Percentiles rank a stretch among this genome's conserved stretches.
Evolutionary conservation across 2,113 vertebrate genomes (phyloP).

Genomic region (Pseudonaja textilis): DNA sequence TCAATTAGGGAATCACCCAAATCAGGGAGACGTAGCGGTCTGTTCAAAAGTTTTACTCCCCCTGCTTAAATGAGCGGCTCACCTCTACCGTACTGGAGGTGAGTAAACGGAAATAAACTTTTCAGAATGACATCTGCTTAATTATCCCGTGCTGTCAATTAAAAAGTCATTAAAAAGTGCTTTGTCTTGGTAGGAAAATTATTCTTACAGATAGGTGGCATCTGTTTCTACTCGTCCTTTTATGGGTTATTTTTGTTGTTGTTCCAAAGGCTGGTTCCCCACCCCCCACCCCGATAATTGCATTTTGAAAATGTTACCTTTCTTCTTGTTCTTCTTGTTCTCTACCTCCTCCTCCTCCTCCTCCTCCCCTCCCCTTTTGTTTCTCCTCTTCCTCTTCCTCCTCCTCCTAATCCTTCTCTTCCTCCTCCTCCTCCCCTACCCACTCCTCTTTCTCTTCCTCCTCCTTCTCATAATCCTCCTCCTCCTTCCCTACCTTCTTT

Average conservation of each 20-base stretch:
- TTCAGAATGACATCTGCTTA: neutral
- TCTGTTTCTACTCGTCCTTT: neutral
- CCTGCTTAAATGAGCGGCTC: neutral
- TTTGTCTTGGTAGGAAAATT: slow-evolving; percentile 11
- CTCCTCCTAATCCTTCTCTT: too few species aligned
- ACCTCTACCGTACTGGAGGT: neutral
- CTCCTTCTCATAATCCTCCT: too few species aligned
- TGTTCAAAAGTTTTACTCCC: neutral
- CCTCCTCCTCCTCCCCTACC: too few species aligned
- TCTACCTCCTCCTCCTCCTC: too few species aligned
- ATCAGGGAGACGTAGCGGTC: neutral
- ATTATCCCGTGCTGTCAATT: slow-evolving; percentile 25
- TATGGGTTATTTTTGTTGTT: neutral
- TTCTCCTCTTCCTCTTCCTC: too few species aligned
- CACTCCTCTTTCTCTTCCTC: too few species aligned
- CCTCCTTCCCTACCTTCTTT: too few species aligned
- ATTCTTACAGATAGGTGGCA: neutral
- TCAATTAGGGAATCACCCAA: neutral
- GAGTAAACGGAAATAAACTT: neutral
- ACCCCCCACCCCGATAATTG: neutral
- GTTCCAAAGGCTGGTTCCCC: neutral
- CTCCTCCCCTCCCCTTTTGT: too few species aligned
- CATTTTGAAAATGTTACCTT: slow-evolving; percentile 17
- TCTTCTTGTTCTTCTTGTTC: neutral
- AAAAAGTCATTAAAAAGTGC: slow-evolving; percentile 22